Percentiles rank a stretch among this genome's conserved stretches.
phyloP scores from a whole-genome alignment of 2,797 vertebrate species.

The Crocodylus rhombifer region DNA sequence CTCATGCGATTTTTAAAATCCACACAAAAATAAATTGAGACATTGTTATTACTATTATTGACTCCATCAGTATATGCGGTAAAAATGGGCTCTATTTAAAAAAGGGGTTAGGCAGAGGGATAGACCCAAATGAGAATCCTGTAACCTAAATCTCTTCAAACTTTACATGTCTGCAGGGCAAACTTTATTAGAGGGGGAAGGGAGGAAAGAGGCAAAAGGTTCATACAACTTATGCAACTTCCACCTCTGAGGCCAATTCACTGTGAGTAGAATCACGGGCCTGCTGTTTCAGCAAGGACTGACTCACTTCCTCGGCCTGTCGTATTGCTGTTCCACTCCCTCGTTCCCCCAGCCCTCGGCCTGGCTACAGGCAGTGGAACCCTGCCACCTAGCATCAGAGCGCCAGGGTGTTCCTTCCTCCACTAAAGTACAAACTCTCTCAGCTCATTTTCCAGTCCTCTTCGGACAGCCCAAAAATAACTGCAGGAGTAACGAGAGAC shows the following conservation, averaged over 20 bases:
- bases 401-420: conserved; percentile 63
- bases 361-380: conserved; percentile 47
- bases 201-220: conserved; percentile 46
- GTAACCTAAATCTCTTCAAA: not conserved
- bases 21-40: not conserved
- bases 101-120: not conserved
- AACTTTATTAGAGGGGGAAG: not conserved
- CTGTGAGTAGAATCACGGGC: conserved; percentile 23
- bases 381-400: not conserved
- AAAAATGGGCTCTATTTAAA: not conserved
- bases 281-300: conserved; percentile 15
- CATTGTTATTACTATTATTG: not conserved
- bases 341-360: not conserved
- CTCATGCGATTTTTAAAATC: not conserved
- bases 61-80: not conserved
- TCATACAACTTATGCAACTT: conserved; percentile 55
- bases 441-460: conserved; percentile 47
- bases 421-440: conserved; percentile 7
- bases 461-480: conserved; percentile 55
- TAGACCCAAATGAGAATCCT: not conserved
- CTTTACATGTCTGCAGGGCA: not conserved
- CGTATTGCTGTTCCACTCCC: conserved; percentile 30
- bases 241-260: conserved; percentile 43
- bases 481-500: conserved; percentile 39
- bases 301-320: conserved; percentile 74